Base-by-base conservation (phyloP, 64 coral and sea anemone genomes). In the Stylophora pistillata region DNA sequence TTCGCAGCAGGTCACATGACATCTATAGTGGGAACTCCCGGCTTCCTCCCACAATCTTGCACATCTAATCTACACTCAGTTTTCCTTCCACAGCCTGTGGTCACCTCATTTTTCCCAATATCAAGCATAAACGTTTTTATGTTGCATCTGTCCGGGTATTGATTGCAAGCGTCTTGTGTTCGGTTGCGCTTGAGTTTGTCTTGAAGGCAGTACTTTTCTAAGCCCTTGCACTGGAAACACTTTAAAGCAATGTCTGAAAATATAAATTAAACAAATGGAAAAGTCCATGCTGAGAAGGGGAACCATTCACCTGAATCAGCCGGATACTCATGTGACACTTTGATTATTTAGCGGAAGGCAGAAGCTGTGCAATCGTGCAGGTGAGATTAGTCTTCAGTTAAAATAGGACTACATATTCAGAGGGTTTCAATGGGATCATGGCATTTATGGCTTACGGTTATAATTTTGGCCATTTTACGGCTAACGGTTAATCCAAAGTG, bases 1-100 rank as follows among this genome's bases (percentile, higher is more conserved):
- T 53, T 53, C 33, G 23, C 73, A 76, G 73, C 73, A 76, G 73
- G 29, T 76, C 29, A 53, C 73, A 41, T 76, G 73, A 52, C 73
- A 76, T 3, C 18, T 76, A 37, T 23, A 20, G 23, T 52, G 37
- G 2, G 73, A 10, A 54, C 17, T 20, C 9, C 7, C 20, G n/a
- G n/a, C 37, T 76, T 76, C 18, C 37, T 76, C 9, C 53, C 53
- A 37, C 73, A 76, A 20, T 52, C 53, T 13, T 76, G 16, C 20
- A 1, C 23, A 9, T 33, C 34, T 41, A 53, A 13, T 76, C 73
- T 76, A 53, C 73, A 76, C 18, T 76, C 73, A 7, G 2, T 37
- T 9, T 76, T 33, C 7, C 16, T 76, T 53, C 73, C 73, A 76
- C 73, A 76, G 73, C 73, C 73, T 37, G 3, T 76, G 16, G 32